Conservation (phyloP, 1,140 invertebrate species). For the Ceratoteleas bidentatus region DNA sequence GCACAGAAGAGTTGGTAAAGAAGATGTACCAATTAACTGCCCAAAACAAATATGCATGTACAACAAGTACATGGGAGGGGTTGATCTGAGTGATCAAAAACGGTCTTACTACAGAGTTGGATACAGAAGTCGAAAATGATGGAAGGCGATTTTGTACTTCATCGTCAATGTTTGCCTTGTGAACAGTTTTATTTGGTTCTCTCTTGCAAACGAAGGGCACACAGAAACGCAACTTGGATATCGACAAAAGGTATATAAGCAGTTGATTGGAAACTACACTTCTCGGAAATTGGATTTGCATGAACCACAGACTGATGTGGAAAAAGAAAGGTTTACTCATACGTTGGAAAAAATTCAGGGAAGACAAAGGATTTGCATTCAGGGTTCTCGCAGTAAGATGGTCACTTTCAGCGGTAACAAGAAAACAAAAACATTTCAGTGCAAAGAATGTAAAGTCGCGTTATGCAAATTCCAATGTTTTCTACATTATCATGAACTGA, state of each 20-base stretch:
- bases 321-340: background rate
- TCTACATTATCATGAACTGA: background rate
- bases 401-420: background rate
- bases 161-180: background rate
- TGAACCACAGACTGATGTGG: background rate
- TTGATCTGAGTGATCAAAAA: slow-evolving; percentile 49
- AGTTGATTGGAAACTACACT: background rate
- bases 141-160: background rate
- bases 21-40: background rate
- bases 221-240: background rate
- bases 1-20: background rate
- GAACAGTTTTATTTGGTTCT: slow-evolving; percentile 1
- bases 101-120: slow-evolving; percentile 1
- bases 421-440: background rate
- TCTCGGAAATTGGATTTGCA: background rate
- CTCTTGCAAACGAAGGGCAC: background rate
- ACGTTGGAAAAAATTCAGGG: background rate
- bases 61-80: slow-evolving; percentile 42
- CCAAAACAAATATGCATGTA: slow-evolving; percentile 16
- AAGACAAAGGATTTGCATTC: background rate
- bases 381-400: background rate
- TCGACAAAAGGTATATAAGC: background rate
- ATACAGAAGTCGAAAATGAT: background rate
- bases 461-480: slow-evolving; percentile 3
- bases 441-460: slow-evolving; percentile 1